Base-by-base conservation (phyloP, 1,140 invertebrate genomes). In the Acromyrmex echinatior region DNA sequence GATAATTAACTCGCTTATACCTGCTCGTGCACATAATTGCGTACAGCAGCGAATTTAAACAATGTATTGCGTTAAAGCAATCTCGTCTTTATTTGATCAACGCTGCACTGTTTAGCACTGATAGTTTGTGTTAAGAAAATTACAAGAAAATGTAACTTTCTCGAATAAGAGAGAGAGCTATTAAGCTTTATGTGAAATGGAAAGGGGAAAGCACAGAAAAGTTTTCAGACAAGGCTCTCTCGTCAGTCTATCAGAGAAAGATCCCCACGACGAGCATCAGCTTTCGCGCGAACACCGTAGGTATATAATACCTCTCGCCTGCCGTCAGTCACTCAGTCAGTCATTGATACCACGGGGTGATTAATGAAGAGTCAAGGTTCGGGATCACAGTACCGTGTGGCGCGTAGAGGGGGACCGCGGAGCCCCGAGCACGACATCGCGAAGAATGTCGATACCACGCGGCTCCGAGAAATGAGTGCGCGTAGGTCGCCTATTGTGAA, bases 301-400 rank as follows among this genome's bases (percentile, higher is more conserved):
- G 90, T 91, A 88, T 91, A 93, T 93, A 94, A 94, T 94, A 94
- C 93, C 93, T 94, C 94, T 94, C 92, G 92, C 92, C 92, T 93
- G 92, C 92, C 92, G 93, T 93, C 94, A 95, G 93, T 95, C 94
- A 95, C 93, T 95, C 93, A 94, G 94, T 94, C 94, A 95, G 94
- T 95, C 95, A 95, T 95, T 95, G 95, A 95, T 95, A 95, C 94
- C 92, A 90, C 88, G 87, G 88, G 81, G 94, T 95, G 95, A 95
- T 95, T 95, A 95, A 95, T 95, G 95, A 95, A 95, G 94, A 95
- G 94, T 95, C 94, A 95, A 95, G 94, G 94, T 95, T 95, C 92
- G 91, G 92, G 92, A 95, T 95, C 94, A 92, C 92, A 92, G 94
- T 92, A 91, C 92, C 92, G 92, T 92, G 92, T 91, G 91, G 89